These are phyloP conservation scores for Coboldia fuscipes DNA, from an alignment of 1,140 invertebrate genomes.

Conservation along the genomic window DNA sequence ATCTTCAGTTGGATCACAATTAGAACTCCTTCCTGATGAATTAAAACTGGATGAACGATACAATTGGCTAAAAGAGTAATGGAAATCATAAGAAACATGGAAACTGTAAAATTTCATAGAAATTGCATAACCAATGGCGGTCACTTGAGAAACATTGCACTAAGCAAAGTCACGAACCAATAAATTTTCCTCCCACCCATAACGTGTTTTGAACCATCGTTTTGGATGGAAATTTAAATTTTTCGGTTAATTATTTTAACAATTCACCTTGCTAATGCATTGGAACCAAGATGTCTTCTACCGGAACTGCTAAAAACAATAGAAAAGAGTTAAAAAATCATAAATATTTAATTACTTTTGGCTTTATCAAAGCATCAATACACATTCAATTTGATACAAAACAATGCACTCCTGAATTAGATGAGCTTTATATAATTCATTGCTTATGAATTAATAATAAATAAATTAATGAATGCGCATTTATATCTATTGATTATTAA, in stretches of 20 bases:
- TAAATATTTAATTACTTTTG: too few relatives aligned
- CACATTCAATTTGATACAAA: too few relatives aligned
- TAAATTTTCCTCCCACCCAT: neutral
- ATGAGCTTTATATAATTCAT: neutral
- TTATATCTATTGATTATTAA: too few relatives aligned
- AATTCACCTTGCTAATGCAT: constrained; percentile 64
- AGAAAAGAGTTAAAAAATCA: constrained; percentile 7
- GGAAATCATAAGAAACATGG: constrained; percentile 1
- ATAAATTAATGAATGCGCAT: too few relatives aligned
- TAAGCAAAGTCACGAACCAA: too few relatives aligned
- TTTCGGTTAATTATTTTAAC: too few relatives aligned
- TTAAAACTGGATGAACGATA: constrained; percentile 79
- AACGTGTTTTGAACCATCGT: neutral
- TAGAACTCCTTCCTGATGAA: constrained; percentile 70
- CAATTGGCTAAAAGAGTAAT: constrained; percentile 48
- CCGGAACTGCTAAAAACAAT: constrained; percentile 39
- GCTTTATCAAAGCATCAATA: too few relatives aligned
- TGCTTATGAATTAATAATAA: neutral
- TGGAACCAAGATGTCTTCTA: constrained; percentile 53
- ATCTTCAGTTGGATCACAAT: constrained; percentile 72
- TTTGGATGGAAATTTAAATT: too few relatives aligned
- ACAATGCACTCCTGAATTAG: too few relatives aligned
- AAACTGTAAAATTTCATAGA: constrained; percentile 1
- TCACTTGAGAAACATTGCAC: neutral
- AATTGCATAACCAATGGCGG: neutral